phyloP scores from a whole-genome alignment of 2,888 invertebrate species.

The Emmelina monodactyla region DNA sequence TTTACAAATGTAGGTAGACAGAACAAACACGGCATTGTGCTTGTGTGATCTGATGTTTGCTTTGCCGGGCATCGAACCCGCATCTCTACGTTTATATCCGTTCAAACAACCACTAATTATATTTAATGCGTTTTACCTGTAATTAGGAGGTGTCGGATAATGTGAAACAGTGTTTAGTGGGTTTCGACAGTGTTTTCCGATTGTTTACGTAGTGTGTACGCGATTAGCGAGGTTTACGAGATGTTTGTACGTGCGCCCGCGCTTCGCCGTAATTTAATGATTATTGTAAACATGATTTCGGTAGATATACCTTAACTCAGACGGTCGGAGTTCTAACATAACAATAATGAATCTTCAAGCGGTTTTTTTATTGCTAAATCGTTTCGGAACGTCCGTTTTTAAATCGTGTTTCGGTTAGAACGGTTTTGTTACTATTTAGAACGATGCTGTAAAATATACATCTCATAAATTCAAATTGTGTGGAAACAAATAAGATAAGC shows the following conservation, averaged over 20 bases:
- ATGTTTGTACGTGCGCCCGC: conserved; percentile 38
- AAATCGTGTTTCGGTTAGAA: too few relatives aligned
- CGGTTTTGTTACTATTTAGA: too few relatives aligned
- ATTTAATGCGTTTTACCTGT: conserved; percentile 58
- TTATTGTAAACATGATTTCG: conserved; percentile 38
- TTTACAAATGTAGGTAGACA: conserved; percentile 18
- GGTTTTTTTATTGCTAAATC: too few relatives aligned
- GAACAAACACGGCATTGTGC: conserved; percentile 39
- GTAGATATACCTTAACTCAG: too few relatives aligned
- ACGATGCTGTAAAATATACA: too few relatives aligned
- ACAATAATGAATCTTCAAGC: too few relatives aligned
- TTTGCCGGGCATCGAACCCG: conserved; percentile 42
- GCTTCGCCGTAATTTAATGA: conserved; percentile 32
- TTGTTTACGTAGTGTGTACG: conserved; percentile 38
- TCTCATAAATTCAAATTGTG: too few relatives aligned
- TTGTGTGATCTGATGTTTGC: conserved; percentile 33
- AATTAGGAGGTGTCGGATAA: conserved; percentile 60
- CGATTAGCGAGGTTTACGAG: conserved; percentile 47
- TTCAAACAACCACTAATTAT: conserved; percentile 56
- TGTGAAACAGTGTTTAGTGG: conserved; percentile 46
- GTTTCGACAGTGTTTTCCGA: conserved; percentile 38
- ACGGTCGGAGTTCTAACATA: too few relatives aligned
- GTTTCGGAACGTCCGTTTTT: too few relatives aligned
- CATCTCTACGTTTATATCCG: conserved; percentile 35
- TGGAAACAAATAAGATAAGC: too few relatives aligned